Conservation (phyloP, 2,797 vertebrate species). For the Antrozous pallidus region DNA sequence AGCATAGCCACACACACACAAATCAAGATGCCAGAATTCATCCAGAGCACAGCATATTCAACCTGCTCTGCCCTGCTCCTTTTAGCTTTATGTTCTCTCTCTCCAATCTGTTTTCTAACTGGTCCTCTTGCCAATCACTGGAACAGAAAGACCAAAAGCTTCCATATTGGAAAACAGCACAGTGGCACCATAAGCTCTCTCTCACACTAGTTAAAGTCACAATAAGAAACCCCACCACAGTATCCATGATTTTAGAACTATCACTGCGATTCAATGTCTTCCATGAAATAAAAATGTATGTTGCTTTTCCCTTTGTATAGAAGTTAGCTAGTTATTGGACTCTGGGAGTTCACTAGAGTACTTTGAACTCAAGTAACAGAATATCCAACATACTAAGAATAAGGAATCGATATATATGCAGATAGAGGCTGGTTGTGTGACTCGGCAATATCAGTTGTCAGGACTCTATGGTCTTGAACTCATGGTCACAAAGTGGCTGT, state of each 20-base stretch:
- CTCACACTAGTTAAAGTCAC: neutral
- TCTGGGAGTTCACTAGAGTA: neutral
- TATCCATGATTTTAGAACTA: neutral
- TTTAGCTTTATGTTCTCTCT: neutral
- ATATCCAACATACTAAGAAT: neutral
- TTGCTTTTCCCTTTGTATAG: neutral
- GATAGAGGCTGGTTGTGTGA: neutral
- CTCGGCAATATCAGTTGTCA: neutral
- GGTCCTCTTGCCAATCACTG: neutral
- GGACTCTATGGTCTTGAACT: neutral
- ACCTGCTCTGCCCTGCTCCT: neutral
- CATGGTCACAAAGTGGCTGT: neutral
- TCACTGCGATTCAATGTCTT: neutral
- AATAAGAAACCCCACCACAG: neutral
- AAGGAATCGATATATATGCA: neutral
- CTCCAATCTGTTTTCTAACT: neutral
- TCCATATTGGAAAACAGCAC: neutral
- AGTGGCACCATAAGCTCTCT: neutral
- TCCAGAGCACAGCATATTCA: neutral
- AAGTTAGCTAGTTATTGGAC: neutral
- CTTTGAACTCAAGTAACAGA: neutral
- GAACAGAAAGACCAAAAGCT: neutral
- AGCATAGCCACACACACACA: neutral
- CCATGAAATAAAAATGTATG: neutral
- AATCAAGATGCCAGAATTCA: slow-evolving; percentile 23